A percentile compares a stretch with the other conserved stretches of the same genome.
These are phyloP conservation scores for Haemorhous mexicanus DNA, from an alignment of 2,113 vertebrate species.

Conservation along the genomic window DNA sequence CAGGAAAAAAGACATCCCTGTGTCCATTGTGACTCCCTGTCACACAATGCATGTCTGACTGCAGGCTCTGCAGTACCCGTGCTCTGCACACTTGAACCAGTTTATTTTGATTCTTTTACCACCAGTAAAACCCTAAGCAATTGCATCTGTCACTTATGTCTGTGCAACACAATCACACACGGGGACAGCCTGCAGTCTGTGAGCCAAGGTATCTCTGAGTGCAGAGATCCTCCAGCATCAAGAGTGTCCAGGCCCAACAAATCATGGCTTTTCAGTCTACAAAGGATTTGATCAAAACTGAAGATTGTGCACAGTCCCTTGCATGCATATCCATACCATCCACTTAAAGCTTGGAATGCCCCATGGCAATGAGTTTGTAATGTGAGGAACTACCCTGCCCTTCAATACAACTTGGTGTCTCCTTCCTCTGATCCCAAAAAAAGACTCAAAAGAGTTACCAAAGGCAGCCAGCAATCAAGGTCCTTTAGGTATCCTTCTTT, in stretches of 20 bases:
- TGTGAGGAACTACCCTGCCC: not conserved
- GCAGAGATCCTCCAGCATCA: not conserved
- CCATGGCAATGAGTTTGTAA: not conserved
- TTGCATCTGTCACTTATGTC: rapidly evolving
- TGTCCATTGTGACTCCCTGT: not conserved
- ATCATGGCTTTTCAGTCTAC: rapidly evolving
- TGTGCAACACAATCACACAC: not conserved
- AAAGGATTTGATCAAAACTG: not conserved
- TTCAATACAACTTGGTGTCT: not conserved
- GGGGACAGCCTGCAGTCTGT: not conserved
- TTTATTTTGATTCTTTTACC: not conserved
- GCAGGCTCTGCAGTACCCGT: not conserved
- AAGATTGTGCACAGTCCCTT: not conserved
- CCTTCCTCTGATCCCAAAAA: not conserved
- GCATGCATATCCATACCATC: not conserved
- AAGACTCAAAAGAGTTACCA: not conserved
- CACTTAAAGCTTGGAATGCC: not conserved
- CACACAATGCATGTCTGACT: not conserved
- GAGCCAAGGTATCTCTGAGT: not conserved
- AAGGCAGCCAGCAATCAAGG: not conserved
- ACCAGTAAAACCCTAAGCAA: not conserved
- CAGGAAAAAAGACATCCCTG: not conserved
- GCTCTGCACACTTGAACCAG: not conserved
- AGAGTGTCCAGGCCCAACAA: not conserved
- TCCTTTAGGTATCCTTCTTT: not conserved